phyloP scores from a whole-genome alignment of 2,888 invertebrate species.

The Dastarcus helophoroides region DNA sequence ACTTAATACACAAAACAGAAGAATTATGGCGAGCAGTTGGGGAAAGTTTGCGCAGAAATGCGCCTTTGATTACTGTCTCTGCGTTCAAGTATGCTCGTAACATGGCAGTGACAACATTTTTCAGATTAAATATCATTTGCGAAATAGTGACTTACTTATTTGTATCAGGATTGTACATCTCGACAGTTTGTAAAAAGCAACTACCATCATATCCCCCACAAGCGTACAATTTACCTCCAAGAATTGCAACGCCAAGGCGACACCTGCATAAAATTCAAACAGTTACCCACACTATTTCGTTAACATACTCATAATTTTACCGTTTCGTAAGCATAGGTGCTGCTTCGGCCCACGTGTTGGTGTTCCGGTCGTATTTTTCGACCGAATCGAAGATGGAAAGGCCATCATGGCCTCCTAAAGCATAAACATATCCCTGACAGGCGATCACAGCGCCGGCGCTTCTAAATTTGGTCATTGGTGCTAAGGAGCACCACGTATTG shows the following conservation, averaged over 20 bases:
- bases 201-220: slow-evolving; percentile 80
- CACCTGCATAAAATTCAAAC: slow-evolving; percentile 45
- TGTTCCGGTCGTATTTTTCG: slow-evolving; percentile 66
- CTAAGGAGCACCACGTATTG: slow-evolving; percentile 61
- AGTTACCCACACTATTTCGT: no score
- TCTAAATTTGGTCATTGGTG: slow-evolving; percentile 56
- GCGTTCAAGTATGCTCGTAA: slow-evolving; percentile 3
- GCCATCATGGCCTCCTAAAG: slow-evolving; percentile 81
- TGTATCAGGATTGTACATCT: slow-evolving; percentile 63
- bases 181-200: slow-evolving; percentile 70
- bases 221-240: slow-evolving; percentile 72
- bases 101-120: no score
- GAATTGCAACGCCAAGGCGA: slow-evolving; percentile 68
- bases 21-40: no score
- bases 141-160: slow-evolving; percentile 43
- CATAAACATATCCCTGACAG: slow-evolving; percentile 49
- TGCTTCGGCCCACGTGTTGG: slow-evolving; percentile 60
- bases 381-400: slow-evolving; percentile 79
- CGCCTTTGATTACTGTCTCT: slow-evolving; percentile 4
- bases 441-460: slow-evolving; percentile 38
- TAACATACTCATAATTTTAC: slow-evolving; percentile 12
- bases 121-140: no score
- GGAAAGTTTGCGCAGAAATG: background rate
- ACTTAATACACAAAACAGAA: no score
- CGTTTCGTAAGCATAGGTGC: slow-evolving; percentile 69